These are phyloP conservation scores for Talpa occidentalis DNA, from an alignment of 2,113 vertebrate genomes.

Conservation along the genomic window DNA sequence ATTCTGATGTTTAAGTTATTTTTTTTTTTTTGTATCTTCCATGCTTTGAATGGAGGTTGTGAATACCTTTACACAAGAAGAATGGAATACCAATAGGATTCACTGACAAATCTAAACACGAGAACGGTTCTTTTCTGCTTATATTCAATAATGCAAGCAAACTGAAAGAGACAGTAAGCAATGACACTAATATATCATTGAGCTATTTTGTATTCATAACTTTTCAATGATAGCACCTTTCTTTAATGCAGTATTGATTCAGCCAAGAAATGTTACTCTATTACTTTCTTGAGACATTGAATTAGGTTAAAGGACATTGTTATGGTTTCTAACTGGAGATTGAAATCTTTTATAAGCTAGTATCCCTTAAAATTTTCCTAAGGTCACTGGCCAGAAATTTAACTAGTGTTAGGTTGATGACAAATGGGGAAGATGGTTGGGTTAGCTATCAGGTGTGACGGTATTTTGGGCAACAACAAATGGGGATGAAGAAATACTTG, in stretches of 20 bases:
- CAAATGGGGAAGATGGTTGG: background rate
- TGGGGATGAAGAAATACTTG: background rate
- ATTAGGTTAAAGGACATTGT: conserved; percentile 74
- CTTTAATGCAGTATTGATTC: conserved; percentile 81
- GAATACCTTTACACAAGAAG: background rate
- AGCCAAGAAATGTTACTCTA: conserved; percentile 67
- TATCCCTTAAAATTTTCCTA: conserved; percentile 59
- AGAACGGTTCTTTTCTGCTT: conserved; percentile 40
- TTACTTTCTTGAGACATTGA: conserved; percentile 59
- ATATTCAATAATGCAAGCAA: conserved; percentile 45
- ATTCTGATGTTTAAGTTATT: background rate
- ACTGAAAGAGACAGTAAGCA: conserved; percentile 59
- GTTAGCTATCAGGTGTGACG: background rate
- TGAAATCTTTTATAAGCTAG: conserved; percentile 60
- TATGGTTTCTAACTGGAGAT: conserved; percentile 53
- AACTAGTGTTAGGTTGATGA: background rate
- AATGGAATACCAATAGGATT: background rate
- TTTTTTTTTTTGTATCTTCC: conserved; percentile 8
- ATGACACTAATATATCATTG: conserved; percentile 47
- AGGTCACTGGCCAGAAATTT: conserved; percentile 51
- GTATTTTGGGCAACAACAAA: background rate
- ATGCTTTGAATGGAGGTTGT: conserved; percentile 35
- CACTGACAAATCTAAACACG: background rate
- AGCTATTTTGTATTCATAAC: conserved; percentile 77
- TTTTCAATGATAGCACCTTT: conserved; percentile 74